Evolutionary conservation across 2,113 vertebrate genomes (phyloP).

Genomic region (Perccottus glenii): DNA sequence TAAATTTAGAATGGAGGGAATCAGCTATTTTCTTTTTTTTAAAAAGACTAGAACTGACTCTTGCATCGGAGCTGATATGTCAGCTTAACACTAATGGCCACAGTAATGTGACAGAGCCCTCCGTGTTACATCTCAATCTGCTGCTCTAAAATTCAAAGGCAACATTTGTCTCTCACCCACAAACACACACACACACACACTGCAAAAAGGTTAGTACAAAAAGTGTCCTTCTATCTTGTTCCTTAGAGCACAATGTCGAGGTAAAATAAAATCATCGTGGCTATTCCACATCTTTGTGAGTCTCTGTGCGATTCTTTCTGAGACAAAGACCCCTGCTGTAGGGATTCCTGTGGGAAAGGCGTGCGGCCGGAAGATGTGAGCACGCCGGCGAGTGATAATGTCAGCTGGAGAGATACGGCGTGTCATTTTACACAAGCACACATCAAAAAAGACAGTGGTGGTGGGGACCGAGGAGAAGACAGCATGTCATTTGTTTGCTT

Average conservation of each 20-base stretch:
- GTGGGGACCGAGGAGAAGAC: slow-evolving; percentile 60
- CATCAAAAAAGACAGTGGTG: slow-evolving; percentile 78
- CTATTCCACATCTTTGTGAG: slow-evolving; percentile 43
- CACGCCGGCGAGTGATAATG: slow-evolving; percentile 81
- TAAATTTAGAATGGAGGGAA: too few relatives aligned
- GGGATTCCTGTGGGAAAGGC: slow-evolving; percentile 81
- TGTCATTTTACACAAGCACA: slow-evolving; percentile 82
- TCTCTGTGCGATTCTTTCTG: slow-evolving; percentile 52
- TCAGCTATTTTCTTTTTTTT: slow-evolving; percentile 3
- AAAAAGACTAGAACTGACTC: slow-evolving; percentile 46
- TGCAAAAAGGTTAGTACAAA: slow-evolving; percentile 39
- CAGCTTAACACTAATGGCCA: slow-evolving; percentile 61
- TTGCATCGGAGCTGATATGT: slow-evolving; percentile 49
- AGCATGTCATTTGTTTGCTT: slow-evolving; percentile 84
- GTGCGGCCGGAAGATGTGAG: slow-evolving; percentile 80
- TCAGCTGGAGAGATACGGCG: slow-evolving; percentile 82
- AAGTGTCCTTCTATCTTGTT: slow-evolving; percentile 46
- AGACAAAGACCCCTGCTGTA: slow-evolving; percentile 82
- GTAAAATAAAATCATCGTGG: slow-evolving; percentile 62
- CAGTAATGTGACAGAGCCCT: slow-evolving; percentile 59
- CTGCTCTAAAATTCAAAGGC: slow-evolving; percentile 44
- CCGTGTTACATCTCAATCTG: slow-evolving; percentile 51
- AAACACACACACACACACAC: slow-evolving; percentile 25
- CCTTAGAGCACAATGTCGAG: slow-evolving; percentile 60
- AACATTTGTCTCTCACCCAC: too few relatives aligned